Base-by-base conservation (phyloP, 1,140 invertebrate genomes). In the Reticulitermes speratus region DNA sequence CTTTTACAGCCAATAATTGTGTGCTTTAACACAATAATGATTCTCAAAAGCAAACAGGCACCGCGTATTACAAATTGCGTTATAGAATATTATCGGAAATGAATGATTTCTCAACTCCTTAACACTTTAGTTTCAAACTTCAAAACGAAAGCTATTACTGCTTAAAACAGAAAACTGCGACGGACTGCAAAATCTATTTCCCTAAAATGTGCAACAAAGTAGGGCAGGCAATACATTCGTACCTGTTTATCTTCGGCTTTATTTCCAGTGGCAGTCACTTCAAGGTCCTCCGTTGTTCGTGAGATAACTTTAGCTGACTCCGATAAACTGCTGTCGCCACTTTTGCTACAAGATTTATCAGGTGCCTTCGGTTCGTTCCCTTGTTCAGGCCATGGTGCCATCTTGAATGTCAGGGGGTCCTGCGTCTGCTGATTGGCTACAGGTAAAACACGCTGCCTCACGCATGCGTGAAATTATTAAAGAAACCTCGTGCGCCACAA, bases 371-470 rank as follows among this genome's bases (percentile, higher is more conserved):
- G 93, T 92, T 94, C 93, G 91, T 93, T 94, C 91, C 94, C 93
- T 91, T 94, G 93, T 90, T 94, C 94, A 90, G 94, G 94, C 91
- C 93, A 93, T 92, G 94, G 93, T 92, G 93, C 94, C 94, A 95
- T 95, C 91, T 94, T 94, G 91, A 91, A 87, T 84, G 84, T 88
- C 86, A 87, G 84, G 84, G 83, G 82, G n/a, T 65, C 82, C 52
- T 75, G 59, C 52, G 75, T 59, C 69, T 84, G 83, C 87, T 87
- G 86, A 87, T 87, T 87, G 87, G 85, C 82, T 86, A 84, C 52
- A 69, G 21, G 69, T 84, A 87, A 86, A 86, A 86, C 82, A 86
- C 45, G 55, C 55, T 87, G 30, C 84, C 83, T 69, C 45, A 69
- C 86, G 86, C 86, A 86, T 86, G 86, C 86, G 83, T 84, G 82